phyloP scores from a whole-genome alignment of 2,113 vertebrate species.

The Pluvianellus socialis region DNA sequence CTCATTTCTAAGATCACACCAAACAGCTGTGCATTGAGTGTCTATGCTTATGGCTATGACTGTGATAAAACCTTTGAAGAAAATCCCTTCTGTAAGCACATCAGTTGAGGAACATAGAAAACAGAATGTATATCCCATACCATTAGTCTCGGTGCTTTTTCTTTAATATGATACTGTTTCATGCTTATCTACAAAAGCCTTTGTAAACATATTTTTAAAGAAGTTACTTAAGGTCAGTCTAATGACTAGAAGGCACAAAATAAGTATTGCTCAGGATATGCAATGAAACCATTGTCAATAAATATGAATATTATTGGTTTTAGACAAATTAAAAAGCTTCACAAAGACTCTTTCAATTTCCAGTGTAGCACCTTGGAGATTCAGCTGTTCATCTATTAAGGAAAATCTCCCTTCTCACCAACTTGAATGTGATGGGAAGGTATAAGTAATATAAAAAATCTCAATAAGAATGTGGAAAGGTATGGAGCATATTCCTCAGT shows the following conservation, averaged over 20 bases:
- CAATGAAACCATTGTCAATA: background rate
- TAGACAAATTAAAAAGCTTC: background rate
- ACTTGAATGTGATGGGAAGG: background rate
- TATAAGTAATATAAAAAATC: background rate
- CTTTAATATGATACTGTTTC: constrained; percentile 5
- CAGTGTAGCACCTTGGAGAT: background rate
- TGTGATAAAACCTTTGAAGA: constrained; percentile 55
- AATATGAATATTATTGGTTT: background rate
- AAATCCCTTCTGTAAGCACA: constrained; percentile 25
- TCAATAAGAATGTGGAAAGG: background rate
- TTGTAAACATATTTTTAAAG: constrained; percentile 38
- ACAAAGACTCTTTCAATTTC: background rate
- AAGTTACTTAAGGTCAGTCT: background rate
- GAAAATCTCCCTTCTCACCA: background rate
- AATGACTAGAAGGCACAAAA: constrained; percentile 19
- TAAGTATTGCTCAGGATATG: background rate
- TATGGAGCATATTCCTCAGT: background rate
- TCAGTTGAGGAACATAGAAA: constrained; percentile 1
- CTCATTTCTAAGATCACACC: constrained; percentile 40
- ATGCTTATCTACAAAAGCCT: constrained; percentile 35
- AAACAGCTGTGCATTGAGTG: constrained; percentile 9
- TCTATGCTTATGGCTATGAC: constrained; percentile 34
- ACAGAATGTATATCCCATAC: constrained; percentile 6
- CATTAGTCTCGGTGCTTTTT: constrained; percentile 6
- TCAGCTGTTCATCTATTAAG: background rate